Conservation (phyloP, 2,888 invertebrate species). For the Sussaba pulchella region DNA sequence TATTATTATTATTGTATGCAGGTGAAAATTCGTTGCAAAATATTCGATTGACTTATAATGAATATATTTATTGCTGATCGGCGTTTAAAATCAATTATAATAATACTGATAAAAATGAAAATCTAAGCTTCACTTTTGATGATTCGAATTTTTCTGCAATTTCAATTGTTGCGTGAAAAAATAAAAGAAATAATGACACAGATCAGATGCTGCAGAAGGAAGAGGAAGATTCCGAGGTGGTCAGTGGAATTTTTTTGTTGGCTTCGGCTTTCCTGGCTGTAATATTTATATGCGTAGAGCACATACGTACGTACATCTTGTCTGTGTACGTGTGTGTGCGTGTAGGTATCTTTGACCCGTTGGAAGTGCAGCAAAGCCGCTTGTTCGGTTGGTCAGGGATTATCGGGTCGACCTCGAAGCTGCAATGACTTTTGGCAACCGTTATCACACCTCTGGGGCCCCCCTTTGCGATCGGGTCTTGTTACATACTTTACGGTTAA, state of each 20-base stretch:
- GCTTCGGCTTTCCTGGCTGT: not conserved
- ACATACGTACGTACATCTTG: too few relatives aligned
- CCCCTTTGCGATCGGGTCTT: conserved; percentile 17
- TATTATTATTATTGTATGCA: too few relatives aligned
- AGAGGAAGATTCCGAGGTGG: conserved; percentile 16
- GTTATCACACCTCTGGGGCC: conserved; percentile 31
- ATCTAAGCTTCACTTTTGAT: too few relatives aligned
- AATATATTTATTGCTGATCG: not conserved
- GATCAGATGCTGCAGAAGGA: conserved; percentile 17
- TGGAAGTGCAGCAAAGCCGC: conserved; percentile 6
- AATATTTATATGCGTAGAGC: too few relatives aligned
- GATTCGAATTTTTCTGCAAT: not conserved
- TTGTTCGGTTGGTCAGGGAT: conserved; percentile 47
- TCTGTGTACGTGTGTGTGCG: too few relatives aligned
- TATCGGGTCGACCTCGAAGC: conserved; percentile 57
- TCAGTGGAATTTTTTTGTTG: conserved; percentile 42
- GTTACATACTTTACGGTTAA: conserved; percentile 14
- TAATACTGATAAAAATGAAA: not conserved
- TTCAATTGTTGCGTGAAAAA: too few relatives aligned
- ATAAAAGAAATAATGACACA: not conserved
- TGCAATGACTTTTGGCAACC: conserved; percentile 59
- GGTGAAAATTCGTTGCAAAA: too few relatives aligned
- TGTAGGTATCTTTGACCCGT: too few relatives aligned
- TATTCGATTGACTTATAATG: too few relatives aligned
- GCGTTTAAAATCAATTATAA: too few relatives aligned